Percentiles rank a stretch among this genome's conserved stretches.
These are phyloP conservation scores for Lepidurus arcticus DNA, from an alignment of 1,140 invertebrate genomes.

Conservation along the genomic window DNA sequence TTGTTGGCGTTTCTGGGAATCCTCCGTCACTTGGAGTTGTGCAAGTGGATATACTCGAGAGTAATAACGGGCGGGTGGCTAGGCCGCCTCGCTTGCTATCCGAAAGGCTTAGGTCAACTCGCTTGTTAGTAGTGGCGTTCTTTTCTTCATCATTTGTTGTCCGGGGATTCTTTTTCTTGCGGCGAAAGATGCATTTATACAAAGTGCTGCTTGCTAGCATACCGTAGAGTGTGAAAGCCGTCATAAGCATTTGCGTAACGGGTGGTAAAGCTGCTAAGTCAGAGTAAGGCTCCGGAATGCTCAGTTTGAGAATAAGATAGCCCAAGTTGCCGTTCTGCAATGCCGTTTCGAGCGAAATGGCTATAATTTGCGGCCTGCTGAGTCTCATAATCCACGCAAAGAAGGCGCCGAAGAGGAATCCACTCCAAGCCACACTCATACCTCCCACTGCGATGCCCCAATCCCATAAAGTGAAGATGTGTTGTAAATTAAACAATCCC, in stretches of 20 bases:
- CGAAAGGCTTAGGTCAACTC: background rate
- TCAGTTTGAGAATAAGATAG: constrained; percentile 47
- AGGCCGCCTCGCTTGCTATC: background rate
- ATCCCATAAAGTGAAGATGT: constrained; percentile 32
- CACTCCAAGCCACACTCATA: constrained; percentile 76
- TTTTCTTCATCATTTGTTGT: background rate
- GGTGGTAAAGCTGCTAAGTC: constrained; percentile 46
- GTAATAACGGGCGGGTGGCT: background rate
- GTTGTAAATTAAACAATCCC: constrained; percentile 33
- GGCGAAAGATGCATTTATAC: background rate
- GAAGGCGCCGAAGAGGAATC: constrained; percentile 66
- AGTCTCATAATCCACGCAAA: constrained; percentile 33
- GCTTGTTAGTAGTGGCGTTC: background rate
- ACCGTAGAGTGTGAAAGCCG: constrained; percentile 39
- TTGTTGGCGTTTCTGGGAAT: background rate
- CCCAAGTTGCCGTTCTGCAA: constrained; percentile 50
- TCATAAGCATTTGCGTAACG: constrained; percentile 41
- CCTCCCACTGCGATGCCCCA: constrained; percentile 59
- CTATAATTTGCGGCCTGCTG: constrained; percentile 43
- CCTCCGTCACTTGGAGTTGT: background rate
- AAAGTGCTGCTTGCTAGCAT: constrained; percentile 19
- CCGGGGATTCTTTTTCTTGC: background rate
- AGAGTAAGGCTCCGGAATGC: constrained; percentile 47
- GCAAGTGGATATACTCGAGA: background rate
- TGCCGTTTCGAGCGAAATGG: constrained; percentile 51